Base-by-base conservation (phyloP, 2,113 vertebrate species). In the Coracopsis vasa region DNA sequence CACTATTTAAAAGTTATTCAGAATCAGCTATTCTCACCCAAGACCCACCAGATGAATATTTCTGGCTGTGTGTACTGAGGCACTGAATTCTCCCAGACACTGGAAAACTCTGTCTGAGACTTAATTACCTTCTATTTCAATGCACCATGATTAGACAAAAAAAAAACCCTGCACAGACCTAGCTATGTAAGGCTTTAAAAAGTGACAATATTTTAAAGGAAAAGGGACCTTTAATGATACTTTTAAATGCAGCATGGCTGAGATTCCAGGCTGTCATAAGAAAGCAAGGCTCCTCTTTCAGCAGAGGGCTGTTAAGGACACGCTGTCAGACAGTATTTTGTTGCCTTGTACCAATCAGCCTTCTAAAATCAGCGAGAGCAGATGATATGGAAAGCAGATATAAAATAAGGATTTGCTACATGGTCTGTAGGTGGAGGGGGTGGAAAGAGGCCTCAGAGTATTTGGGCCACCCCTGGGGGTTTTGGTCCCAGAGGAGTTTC, bases 331-430 rank as follows among this genome's bases (percentile, higher is more conserved):
- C 15, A 3, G 35, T 2, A 19, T 11, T 85, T 51, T 51, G 61
- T 61, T 13, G 1, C 73, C 70, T 13, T 6, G 62, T 6, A 10
- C 23, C 45, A 45, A 25, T 24, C 90, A 77, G 28, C 60, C 21
- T 58, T 24, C 29, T 16, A 31, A 86, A 71, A 16, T 0, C 77
- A 24, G 33, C 0, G 0, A 15, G 23, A 71, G 19, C 29, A 56
- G 39, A 27, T 2, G 41, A 16, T 7, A 5, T 0, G 37, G 20
- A 37, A 45, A 75, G 48, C n/a, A 67, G 42, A 41, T 10, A 3
- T 0, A 14, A 54, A 66, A 2, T 8, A 1, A 19, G 54, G 37
- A 16, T 6, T 60, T 8, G 21, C 29, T 70, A 11, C 20, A 31
- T 10, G 35, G 11, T 54, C 56, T 16, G 44, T 5, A 8, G 58